These are phyloP conservation scores for Upupa epops DNA, from an alignment of 2,113 vertebrate genomes.

Conservation along the genomic window DNA sequence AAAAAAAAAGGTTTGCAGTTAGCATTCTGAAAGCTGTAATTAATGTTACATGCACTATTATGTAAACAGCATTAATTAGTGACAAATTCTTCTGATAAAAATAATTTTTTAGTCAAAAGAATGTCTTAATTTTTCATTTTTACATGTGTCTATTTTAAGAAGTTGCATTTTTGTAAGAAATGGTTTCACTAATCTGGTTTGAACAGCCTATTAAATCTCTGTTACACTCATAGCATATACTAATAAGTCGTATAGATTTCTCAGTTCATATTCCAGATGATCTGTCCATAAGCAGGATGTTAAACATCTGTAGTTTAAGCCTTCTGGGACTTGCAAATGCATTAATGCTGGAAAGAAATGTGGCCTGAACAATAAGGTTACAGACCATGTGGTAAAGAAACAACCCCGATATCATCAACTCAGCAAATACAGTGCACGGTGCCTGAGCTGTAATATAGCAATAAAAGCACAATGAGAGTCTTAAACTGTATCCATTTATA, in stretches of 20 bases:
- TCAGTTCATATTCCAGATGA: constrained; percentile 83
- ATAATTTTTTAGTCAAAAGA: constrained; percentile 71
- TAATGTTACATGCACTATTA: constrained; percentile 76
- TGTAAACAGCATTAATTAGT: constrained; percentile 78
- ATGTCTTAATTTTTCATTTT: constrained; percentile 69
- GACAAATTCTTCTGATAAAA: constrained; percentile 77
- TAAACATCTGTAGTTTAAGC: constrained; percentile 89
- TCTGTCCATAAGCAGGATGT: constrained; percentile 82
- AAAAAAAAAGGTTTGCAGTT: constrained; percentile 70
- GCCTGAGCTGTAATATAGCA: constrained; percentile 44
- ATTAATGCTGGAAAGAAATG: constrained; percentile 91
- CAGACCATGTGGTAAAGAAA: constrained; percentile 78
- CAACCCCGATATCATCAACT: constrained; percentile 73
- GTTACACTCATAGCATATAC: constrained; percentile 77
- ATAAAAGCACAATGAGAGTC: constrained; percentile 61
- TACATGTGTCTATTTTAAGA: constrained; percentile 72
- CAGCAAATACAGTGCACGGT: constrained; percentile 63
- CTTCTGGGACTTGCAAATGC: constrained; percentile 90
- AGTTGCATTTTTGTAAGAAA: constrained; percentile 71
- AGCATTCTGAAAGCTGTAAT: constrained; percentile 76
- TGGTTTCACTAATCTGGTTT: constrained; percentile 78
- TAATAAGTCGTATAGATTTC: constrained; percentile 83
- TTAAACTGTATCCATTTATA: constrained; percentile 57
- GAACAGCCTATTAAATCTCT: constrained; percentile 79
- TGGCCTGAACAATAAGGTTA: constrained; percentile 89